These are phyloP conservation scores for Eupithecia inturbata DNA, from an alignment of 2,888 invertebrate species.

Conservation along the genomic window DNA sequence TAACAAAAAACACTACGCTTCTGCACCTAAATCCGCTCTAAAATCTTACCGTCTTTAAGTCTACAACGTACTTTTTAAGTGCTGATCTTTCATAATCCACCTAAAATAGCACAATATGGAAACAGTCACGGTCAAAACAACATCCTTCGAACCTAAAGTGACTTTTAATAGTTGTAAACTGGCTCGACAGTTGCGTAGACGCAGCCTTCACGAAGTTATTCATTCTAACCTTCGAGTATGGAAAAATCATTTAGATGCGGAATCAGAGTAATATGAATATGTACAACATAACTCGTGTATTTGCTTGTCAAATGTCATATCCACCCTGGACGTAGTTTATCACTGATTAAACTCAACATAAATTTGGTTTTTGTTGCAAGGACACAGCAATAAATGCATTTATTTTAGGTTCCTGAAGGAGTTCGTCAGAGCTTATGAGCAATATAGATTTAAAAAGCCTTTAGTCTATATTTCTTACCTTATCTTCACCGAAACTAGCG, in stretches of 20 bases:
- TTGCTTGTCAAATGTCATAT: no score
- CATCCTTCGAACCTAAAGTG: slow-evolving; percentile 23
- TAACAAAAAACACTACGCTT: background rate
- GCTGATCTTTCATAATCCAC: background rate
- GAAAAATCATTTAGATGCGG: background rate
- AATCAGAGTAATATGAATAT: background rate
- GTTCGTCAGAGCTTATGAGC: no score
- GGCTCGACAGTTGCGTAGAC: slow-evolving; percentile 8
- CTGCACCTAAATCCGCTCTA: background rate
- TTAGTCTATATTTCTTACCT: no score
- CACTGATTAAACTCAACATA: no score
- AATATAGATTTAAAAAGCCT: no score
- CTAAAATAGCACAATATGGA: slow-evolving; percentile 17
- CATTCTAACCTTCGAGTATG: background rate
- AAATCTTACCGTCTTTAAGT: background rate
- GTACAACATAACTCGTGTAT: no score
- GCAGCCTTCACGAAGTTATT: background rate
- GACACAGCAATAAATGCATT: no score
- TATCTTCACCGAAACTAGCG: no score
- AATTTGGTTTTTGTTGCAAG: no score
- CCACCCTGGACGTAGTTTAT: no score
- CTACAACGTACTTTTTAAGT: background rate
- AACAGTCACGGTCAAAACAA: slow-evolving; percentile 28
- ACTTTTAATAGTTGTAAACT: slow-evolving; percentile 29
- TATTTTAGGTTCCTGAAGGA: no score